These are phyloP conservation scores for Phanerotoma sp. DNA, from an alignment of 2,888 invertebrate genomes.

Conservation along the genomic window DNA sequence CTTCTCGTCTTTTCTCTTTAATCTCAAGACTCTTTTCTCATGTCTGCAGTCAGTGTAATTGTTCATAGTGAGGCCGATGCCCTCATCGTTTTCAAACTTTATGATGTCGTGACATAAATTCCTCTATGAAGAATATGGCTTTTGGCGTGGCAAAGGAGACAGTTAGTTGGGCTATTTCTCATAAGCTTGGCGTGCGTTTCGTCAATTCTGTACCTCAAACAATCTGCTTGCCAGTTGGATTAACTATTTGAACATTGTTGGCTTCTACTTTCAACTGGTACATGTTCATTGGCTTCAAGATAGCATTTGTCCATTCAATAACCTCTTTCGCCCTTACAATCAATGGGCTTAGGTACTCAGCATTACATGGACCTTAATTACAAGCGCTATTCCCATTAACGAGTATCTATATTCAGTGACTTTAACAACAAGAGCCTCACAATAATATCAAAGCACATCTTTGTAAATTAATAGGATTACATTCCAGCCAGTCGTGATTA, in stretches of 20 bases:
- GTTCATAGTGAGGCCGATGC: conserved; percentile 8
- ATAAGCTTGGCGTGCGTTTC: conserved; percentile 8
- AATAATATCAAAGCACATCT: no score
- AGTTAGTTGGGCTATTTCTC: conserved; percentile 6
- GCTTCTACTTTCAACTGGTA: conserved; percentile 9
- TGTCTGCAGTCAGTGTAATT: conserved; percentile 5
- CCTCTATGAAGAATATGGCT: not conserved
- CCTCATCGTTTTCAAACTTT: not conserved
- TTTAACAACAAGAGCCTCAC: no score
- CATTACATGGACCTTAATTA: conserved; percentile 9
- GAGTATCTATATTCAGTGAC: not conserved
- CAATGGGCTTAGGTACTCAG: not conserved
- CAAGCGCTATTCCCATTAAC: conserved; percentile 1
- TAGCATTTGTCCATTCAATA: conserved; percentile 6
- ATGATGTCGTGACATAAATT: not conserved
- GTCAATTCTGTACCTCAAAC: conserved; percentile 13
- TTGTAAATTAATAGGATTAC: no score
- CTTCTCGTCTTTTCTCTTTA: conserved; percentile 14
- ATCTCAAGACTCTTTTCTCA: conserved; percentile 11
- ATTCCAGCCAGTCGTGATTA: no score
- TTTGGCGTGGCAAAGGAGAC: conserved; percentile 2
- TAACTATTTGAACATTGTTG: conserved; percentile 16
- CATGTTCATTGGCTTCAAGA: conserved; percentile 1
- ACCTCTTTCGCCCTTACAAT: not conserved
- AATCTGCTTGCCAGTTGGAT: conserved; percentile 7